Conservation (phyloP, 2,113 vertebrate species). For the Platysteira castanea region DNA sequence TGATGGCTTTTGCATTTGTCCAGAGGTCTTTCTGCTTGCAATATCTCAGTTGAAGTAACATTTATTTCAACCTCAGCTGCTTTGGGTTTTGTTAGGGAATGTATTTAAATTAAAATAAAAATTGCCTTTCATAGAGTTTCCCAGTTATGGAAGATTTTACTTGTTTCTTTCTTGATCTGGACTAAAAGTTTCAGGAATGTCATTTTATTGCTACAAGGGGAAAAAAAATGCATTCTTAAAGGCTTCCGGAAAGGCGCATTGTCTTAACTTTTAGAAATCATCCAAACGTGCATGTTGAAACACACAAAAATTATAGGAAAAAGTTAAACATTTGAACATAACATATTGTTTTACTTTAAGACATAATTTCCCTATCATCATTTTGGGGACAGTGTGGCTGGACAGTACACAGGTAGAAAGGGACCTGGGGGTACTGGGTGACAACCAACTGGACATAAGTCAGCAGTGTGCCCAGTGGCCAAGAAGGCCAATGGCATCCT, state of each 20-base stretch:
- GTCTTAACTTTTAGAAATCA: not conserved
- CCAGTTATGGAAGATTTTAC: not conserved
- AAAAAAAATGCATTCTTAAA: not conserved
- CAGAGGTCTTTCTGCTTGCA: not conserved
- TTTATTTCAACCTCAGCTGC: not conserved
- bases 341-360: not conserved
- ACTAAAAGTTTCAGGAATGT: not conserved
- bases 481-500: not conserved
- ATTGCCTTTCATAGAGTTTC: not conserved
- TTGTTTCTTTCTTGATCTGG: not conserved
- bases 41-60: not conserved
- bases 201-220: not conserved
- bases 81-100: not conserved
- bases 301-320: not conserved
- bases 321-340: not conserved
- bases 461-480: not conserved
- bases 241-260: not conserved
- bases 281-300: not conserved
- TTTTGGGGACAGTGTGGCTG: not conserved
- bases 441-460: not conserved
- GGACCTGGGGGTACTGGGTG: not conserved
- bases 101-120: not conserved
- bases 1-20: not conserved
- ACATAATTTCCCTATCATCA: not conserved
- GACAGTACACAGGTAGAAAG: not conserved